Base-by-base conservation (phyloP, 2,888 invertebrate genomes). In the Harpalus rufipes region DNA sequence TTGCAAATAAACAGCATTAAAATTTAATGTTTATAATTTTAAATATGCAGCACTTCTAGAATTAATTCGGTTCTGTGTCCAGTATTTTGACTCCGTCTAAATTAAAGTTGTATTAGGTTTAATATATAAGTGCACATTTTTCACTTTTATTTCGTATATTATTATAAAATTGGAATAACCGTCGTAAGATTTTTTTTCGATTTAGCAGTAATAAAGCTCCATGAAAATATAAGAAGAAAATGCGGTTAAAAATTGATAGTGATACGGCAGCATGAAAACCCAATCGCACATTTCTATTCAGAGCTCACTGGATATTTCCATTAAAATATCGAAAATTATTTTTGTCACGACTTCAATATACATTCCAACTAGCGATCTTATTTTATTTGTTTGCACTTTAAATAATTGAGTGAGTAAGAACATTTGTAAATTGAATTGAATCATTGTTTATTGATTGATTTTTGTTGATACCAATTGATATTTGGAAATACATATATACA, bases 251-350 rank as follows among this genome's bases (percentile, higher is more conserved):
- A 68, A 68, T 68, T 68, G 68, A 68, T 39, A 68, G 32, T 68
- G 39, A 68, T 39, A 12, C 68, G 63, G 21, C 32, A 21, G 21
- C 68, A 39, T n/a, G 68, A 68, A 68, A 68, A 14, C 7, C 14
- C 12, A 68, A 14, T 39, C 25, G 68, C n/a, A 39, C 68, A 68
- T 68, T 68, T 68, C 68, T 39, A 39, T 68, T 39, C 68, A 68
- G 68, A 12, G 14, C 68, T 68, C 39, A 68, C 14, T 68, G 21
- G 68, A n/a, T 68, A 68, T 68, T 68, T 68, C 68, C 68, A 68
- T 68, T 68, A 68, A 68, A 68, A 68, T 39, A 68, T 68, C 68
- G 68, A 68, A 68, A 68, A 68, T 68, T 68, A 68, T 68, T 68
- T 68, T 68, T 68, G 68, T 68, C 68, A 68, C 68, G 68, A 68